Evolutionary conservation across 1,140 invertebrate genomes (phyloP), one percentile per base, ranked within the genome.

Genomic region (Chelonus insularis): DNA sequence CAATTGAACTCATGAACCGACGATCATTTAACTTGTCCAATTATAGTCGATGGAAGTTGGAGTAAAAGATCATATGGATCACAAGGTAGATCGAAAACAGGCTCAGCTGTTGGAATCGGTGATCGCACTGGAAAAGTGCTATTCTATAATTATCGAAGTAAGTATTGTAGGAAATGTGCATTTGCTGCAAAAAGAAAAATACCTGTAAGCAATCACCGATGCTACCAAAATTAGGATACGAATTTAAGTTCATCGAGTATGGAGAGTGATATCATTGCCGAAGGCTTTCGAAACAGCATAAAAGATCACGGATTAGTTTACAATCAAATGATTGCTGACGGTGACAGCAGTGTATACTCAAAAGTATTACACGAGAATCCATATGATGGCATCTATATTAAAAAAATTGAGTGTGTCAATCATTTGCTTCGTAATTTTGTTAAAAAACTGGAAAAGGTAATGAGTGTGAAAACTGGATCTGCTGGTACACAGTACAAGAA

Each of bases 241-340:
- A 4, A 62, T 60, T 16, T 14, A 12, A 47, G 52, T 29, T 75
- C 77, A 2, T 73, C 71, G 2, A 65, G 64, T 6, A 83, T 83
- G 79, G 80, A 84, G 61, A 16, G 69, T 9, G 68, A 72, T 52
- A 74, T 76, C 7, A 71, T 83, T 25, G 55, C 75, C 60, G 63
- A 77, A 70, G 69, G 80, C 32, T 75, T 77, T 65, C 25, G 66
- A 63, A 4, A 47, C 51, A 72, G 74, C 21, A 25, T 68, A 60
- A 48, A 68, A 23, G 65, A 64, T 58, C 62, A 76, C 54, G 68
- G 66, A 11, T 12, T 75, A 0, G 70, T 71, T 29, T 77, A 76
- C 51, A 62, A 57, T 8, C 60, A 55, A 21, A 11, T 78, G 1
- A 71, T 78, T 34, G 66, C 68, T 8, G 77, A 79, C 65, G 75